Conservation (phyloP, 2,888 invertebrate genomes). For the Cloeon dipterum region DNA sequence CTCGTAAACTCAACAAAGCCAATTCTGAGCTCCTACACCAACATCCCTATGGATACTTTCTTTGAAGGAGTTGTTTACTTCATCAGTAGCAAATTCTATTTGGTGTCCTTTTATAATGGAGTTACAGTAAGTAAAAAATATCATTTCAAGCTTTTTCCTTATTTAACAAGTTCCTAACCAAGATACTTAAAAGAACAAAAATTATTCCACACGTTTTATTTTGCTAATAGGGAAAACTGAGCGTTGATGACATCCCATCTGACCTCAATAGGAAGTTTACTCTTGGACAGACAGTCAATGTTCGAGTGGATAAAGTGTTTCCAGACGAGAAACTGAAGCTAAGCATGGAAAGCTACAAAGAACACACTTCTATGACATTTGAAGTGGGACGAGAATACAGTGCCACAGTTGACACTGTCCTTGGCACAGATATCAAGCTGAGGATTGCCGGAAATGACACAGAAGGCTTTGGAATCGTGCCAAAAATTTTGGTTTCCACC, state of each 20-base stretch:
- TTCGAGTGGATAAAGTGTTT: not conserved
- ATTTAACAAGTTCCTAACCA: too few relatives aligned
- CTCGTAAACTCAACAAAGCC: constrained; percentile 29
- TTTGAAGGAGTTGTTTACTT: constrained; percentile 30
- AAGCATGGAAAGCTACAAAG: not conserved
- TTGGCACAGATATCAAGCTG: too few relatives aligned
- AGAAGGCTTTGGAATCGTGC: not conserved
- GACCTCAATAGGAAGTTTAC: not conserved
- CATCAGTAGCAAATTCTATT: constrained; percentile 23
- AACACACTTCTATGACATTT: not conserved
- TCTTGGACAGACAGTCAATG: not conserved
- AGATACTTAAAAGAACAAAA: too few relatives aligned
- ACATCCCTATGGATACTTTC: constrained; percentile 24
- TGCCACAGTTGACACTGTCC: too few relatives aligned
- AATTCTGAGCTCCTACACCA: constrained; percentile 24
- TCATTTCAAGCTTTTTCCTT: too few relatives aligned
- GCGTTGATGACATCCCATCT: not conserved
- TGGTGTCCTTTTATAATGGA: constrained; percentile 33
- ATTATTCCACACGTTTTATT: not conserved
- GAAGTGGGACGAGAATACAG: not conserved
- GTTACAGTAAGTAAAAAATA: constrained; percentile 20
- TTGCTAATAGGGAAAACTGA: not conserved
- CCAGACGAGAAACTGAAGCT: not conserved
- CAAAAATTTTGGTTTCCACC: not conserved
- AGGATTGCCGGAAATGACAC: too few relatives aligned